Percentiles rank a stretch among this genome's conserved stretches.
Evolutionary conservation across 1,140 invertebrate species (phyloP).

Genomic region (Trichogramma pretiosum): DNA sequence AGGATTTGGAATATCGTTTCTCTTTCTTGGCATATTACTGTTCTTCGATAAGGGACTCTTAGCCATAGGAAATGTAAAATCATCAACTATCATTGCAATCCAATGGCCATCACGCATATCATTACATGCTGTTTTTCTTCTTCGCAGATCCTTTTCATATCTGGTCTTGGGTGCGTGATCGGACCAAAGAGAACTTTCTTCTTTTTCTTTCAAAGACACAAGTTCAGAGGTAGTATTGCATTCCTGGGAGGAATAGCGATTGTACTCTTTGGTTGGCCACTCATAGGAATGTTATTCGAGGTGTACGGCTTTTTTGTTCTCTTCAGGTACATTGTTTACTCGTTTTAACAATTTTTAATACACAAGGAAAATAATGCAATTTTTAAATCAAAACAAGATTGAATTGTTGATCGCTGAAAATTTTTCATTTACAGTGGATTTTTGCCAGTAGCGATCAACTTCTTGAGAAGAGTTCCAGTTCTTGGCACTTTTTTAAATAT

Average conservation of each 20-base stretch:
- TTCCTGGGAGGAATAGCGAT: slow-evolving; percentile 93
- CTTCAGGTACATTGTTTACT: slow-evolving; percentile 58
- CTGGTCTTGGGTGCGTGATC: slow-evolving; percentile 91
- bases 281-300: slow-evolving; percentile 94
- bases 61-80: slow-evolving; percentile 94
- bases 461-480: slow-evolving; percentile 69
- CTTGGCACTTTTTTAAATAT: slow-evolving; percentile 65
- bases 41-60: slow-evolving; percentile 97
- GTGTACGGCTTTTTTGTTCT: slow-evolving; percentile 77
- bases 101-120: not conserved
- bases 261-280: slow-evolving; percentile 91
- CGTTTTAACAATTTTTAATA: too few species aligned
- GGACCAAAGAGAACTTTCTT: slow-evolving; percentile 89
- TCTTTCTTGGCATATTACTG: slow-evolving; percentile 89
- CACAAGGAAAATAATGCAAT: too few species aligned
- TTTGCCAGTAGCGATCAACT: slow-evolving; percentile 82
- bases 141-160: slow-evolving; percentile 82
- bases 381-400: too few species aligned
- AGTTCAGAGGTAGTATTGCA: slow-evolving; percentile 81
- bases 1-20: slow-evolving; percentile 90
- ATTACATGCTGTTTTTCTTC: not conserved
- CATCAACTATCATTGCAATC: not conserved
- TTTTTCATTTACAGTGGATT: slow-evolving; percentile 59
- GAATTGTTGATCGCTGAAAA: too few species aligned
- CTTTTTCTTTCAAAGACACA: slow-evolving; percentile 98